These are phyloP conservation scores for Tuberolachnus salignus DNA, from an alignment of 2,888 invertebrate species.

Conservation along the genomic window DNA sequence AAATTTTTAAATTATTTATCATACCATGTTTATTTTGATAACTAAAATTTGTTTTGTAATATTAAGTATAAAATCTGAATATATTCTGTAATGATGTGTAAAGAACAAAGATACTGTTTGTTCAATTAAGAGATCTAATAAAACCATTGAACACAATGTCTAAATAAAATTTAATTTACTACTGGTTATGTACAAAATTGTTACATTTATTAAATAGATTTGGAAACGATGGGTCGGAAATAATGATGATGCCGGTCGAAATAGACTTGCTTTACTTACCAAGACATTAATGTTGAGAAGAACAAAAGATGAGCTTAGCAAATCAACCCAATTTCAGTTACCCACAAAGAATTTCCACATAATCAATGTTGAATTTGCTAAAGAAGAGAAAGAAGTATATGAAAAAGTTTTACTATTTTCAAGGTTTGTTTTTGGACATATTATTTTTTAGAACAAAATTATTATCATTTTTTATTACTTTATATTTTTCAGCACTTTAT, in stretches of 20 bases:
- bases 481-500: slow-evolving; percentile 70
- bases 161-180: too few species aligned
- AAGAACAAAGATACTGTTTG: too few species aligned
- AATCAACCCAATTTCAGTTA: slow-evolving; percentile 69
- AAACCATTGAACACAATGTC: too few species aligned
- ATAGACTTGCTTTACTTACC: slow-evolving; percentile 83
- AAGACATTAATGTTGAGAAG: slow-evolving; percentile 84
- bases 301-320: slow-evolving; percentile 81
- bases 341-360: slow-evolving; percentile 69
- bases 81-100: too few species aligned
- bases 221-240: slow-evolving; percentile 94
- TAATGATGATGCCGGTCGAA: slow-evolving; percentile 77
- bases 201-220: slow-evolving; percentile 64
- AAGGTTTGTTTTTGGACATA: slow-evolving; percentile 61
- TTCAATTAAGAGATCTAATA: too few species aligned
- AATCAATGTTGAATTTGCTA: slow-evolving; percentile 70
- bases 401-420: slow-evolving; percentile 69
- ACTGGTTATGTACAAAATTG: too few species aligned
- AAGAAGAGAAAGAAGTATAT: slow-evolving; percentile 78
- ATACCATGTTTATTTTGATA: background rate
- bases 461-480: slow-evolving; percentile 11
- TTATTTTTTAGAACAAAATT: background rate
- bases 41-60: background rate
- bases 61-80: too few species aligned
- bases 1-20: too few species aligned